Conservation (phyloP, 2,888 invertebrate species). For the Archaeoteleia sp. region DNA sequence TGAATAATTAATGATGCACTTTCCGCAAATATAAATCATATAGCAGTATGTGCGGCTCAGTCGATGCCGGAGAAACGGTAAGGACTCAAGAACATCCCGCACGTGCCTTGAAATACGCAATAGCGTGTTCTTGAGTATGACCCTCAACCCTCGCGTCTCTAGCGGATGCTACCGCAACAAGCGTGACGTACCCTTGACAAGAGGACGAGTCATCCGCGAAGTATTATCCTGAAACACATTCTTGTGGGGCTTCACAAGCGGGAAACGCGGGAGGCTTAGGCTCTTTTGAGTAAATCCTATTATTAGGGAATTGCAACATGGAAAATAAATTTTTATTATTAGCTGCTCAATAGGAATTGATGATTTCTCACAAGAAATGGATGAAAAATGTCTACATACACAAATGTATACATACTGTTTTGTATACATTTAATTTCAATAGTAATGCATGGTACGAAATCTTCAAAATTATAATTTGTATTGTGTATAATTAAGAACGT, state of each 20-base stretch:
- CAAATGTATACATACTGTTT: too few species aligned
- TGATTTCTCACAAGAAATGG: too few species aligned
- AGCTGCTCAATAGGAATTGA: too few species aligned
- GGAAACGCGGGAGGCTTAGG: background rate
- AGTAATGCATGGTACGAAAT: too few species aligned
- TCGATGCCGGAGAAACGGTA: conserved; percentile 27
- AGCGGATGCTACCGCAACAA: conserved; percentile 57
- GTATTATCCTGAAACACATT: conserved; percentile 55
- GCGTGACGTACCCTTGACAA: conserved; percentile 60
- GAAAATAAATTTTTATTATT: too few species aligned
- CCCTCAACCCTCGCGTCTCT: conserved; percentile 58
- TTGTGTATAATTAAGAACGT: too few species aligned
- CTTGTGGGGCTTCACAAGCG: conserved; percentile 20
- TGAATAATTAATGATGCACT: too few species aligned
- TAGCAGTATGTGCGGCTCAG: conserved; percentile 26
- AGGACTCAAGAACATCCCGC: background rate
- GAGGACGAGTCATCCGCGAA: conserved; percentile 57
- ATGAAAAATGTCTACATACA: too few species aligned
- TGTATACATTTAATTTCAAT: too few species aligned
- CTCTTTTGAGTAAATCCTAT: background rate
- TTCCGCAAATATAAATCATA: conserved; percentile 35
- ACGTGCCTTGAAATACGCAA: conserved; percentile 55
- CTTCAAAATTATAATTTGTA: too few species aligned
- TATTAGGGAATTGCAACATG: too few species aligned
- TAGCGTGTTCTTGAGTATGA: conserved; percentile 46